A percentile compares a stretch with the other conserved stretches of the same genome.
Conservation (phyloP, 1,140 invertebrate genomes). For the Parasteatoda tepidariorum region DNA sequence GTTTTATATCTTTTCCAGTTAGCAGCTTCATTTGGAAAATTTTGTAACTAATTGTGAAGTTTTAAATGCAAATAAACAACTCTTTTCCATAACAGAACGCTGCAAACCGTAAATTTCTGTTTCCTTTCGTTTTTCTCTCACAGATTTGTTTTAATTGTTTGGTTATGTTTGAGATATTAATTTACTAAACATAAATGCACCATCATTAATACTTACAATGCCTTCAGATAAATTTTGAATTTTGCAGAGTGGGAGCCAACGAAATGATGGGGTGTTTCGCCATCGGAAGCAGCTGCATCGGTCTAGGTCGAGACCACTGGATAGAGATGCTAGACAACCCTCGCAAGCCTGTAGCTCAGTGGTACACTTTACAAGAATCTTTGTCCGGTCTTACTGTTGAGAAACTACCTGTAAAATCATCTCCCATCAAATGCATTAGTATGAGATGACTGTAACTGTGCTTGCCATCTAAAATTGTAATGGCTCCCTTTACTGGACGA, state of each 20-base stretch:
- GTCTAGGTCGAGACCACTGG: slow-evolving; percentile 88
- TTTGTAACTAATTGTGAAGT: no score
- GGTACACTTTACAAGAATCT: slow-evolving; percentile 82
- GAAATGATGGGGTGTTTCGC: slow-evolving; percentile 87
- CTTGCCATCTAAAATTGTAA: background rate
- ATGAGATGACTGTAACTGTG: slow-evolving; percentile 50
- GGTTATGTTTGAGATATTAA: no score
- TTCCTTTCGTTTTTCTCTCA: no score
- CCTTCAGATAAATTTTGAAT: no score
- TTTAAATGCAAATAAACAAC: no score
- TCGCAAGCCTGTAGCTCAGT: slow-evolving; percentile 85
- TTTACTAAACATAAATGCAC: no score
- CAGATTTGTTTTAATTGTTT: no score
- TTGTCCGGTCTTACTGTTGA: slow-evolving; percentile 65
- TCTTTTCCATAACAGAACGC: no score
- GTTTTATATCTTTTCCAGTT: no score
- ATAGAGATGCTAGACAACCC: slow-evolving; percentile 88
- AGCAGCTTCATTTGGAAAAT: no score
- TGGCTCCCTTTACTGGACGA: background rate
- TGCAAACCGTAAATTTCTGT: no score
- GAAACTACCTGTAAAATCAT: slow-evolving; percentile 67
- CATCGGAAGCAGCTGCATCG: slow-evolving; percentile 81
- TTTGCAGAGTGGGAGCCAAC: slow-evolving; percentile 82
- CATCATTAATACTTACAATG: no score
- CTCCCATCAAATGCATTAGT: slow-evolving; percentile 54